Conservation (phyloP, 2,797 vertebrate species). For the Onychomys torridus region DNA sequence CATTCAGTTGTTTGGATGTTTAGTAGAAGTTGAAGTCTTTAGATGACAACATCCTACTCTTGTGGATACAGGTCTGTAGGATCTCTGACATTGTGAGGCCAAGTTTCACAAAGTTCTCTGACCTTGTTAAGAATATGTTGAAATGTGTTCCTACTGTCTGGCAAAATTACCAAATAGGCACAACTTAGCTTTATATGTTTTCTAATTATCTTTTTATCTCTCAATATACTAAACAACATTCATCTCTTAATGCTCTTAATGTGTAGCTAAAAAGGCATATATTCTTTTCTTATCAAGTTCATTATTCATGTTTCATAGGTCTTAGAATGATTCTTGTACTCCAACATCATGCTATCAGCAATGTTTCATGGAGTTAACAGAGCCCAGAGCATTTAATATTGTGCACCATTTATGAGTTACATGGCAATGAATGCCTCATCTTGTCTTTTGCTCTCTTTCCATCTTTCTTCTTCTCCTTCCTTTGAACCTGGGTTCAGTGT, state of each 20-base stretch:
- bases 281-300: not conserved
- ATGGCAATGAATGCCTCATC: not conserved
- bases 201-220: slow-evolving; percentile 4
- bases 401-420: not conserved
- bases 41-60: not conserved
- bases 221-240: not conserved
- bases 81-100: not conserved
- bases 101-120: not conserved
- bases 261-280: not conserved
- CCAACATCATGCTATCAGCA: not conserved
- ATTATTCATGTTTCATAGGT: slow-evolving; percentile 7
- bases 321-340: not conserved
- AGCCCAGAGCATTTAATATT: not conserved
- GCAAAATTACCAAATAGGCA: not conserved
- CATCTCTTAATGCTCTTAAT: not conserved
- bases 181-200: not conserved
- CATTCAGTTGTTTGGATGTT: not conserved
- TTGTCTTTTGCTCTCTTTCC: no score
- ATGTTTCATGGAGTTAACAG: not conserved
- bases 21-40: not conserved
- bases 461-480: not conserved
- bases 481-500: not conserved
- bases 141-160: not conserved
- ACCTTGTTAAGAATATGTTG: not conserved
- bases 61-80: not conserved